These are phyloP conservation scores for Clangula hyemalis DNA, from an alignment of 2,797 vertebrate genomes.

Conservation along the genomic window DNA sequence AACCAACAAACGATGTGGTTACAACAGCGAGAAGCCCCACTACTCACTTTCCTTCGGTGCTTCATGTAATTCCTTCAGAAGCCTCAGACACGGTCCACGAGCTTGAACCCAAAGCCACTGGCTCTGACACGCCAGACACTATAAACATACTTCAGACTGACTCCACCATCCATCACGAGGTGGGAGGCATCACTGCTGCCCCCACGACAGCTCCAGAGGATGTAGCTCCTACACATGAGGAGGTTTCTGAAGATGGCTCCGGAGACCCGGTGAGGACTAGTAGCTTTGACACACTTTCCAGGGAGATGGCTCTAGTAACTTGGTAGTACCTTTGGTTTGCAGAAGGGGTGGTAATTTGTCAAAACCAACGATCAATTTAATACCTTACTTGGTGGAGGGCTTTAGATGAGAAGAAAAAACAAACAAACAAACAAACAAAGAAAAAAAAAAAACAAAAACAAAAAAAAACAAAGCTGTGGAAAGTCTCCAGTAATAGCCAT, in stretches of 20 bases:
- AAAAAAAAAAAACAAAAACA: not conserved
- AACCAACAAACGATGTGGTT: not conserved
- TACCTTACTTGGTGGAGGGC: not conserved
- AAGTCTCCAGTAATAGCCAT: not conserved
- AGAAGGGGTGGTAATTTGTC: not conserved
- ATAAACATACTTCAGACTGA: not conserved
- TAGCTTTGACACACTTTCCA: not conserved
- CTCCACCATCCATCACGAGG: not conserved
- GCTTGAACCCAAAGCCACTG: not conserved
- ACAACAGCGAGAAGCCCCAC: conserved; percentile 34
- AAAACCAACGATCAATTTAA: not conserved
- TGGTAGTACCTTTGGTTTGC: not conserved
- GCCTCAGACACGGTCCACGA: not conserved
- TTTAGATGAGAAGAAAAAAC: not conserved
- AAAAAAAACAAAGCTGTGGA: not conserved
- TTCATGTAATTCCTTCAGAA: conserved; percentile 42
- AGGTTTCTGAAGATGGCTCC: conserved; percentile 71
- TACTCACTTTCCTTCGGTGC: conserved; percentile 10
- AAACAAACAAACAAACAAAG: no score
- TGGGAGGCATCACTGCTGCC: not conserved
- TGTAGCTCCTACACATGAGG: not conserved
- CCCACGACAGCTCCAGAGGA: not conserved
- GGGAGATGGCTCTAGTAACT: not conserved
- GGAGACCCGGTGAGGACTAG: conserved; percentile 73
- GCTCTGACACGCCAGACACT: conserved; percentile 12